Evolutionary conservation across 2,888 invertebrate genomes (phyloP), one percentile per base, ranked within the genome.

Genomic region (Callyntrura guangdongensis): DNA sequence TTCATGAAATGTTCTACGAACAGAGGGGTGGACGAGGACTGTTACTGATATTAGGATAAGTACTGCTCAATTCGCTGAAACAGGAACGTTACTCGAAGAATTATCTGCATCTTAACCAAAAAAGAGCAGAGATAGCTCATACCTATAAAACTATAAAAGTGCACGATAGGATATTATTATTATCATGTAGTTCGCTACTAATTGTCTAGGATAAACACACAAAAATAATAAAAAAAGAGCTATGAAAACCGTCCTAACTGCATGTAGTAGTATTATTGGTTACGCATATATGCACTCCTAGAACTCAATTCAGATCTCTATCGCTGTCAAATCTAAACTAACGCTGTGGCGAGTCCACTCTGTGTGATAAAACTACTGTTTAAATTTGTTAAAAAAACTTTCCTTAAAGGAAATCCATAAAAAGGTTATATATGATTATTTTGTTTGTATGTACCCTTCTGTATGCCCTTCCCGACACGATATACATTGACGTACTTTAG

Each of bases 391-490:
- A 64, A 47, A 72, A 82, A 72, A 69, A 64, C 86, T 88, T 88
- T 59, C 87, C 87, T 88, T 69, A 89, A 85, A 82, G 83, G 83
- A 89, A 89, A 89, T 53, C 61, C 74, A 17, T 47, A 69, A 45
- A 56, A 22, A 25, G 25, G 64, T n/a, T n/a, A n/a, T n/a, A n/a
- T 36, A 36, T 36, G 3, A 36, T 36, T 36, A 36, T 36, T 27
- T 4, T 53, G 56, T 49, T 85, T 77, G 6, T 36, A 77, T 53
- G 27, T 25, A 74, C 47, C 47, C 22, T 85, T 85, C 45, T 79
- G 67, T 81, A 27, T 89, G 83, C 74, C 89, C 89, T 89, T 89
- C 89, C 88, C 89, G 83, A 89, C 83, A 56, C 83, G 89, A 89
- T 74, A 83, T 59, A 72, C 45, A 14, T n/a, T 36, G 36, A 36